Conservation (phyloP, 1,140 invertebrate genomes). For the Asobara japonica region DNA sequence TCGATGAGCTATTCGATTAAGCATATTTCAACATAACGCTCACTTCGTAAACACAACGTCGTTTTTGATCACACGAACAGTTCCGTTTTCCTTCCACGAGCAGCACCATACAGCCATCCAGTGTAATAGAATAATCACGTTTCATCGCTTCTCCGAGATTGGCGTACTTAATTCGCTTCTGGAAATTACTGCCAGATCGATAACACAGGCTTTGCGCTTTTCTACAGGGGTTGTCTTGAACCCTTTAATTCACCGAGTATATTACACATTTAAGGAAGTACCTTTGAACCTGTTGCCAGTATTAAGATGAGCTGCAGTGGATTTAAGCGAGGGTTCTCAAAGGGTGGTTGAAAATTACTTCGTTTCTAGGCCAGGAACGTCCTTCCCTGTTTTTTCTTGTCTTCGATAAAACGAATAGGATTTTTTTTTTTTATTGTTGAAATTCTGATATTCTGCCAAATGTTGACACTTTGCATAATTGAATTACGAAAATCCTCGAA, state of each 20-base stretch:
- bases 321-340: too few relatives aligned
- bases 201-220: slow-evolving; percentile 22
- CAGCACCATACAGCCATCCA: slow-evolving; percentile 19
- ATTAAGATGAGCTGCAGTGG: too few relatives aligned
- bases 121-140: slow-evolving; percentile 32
- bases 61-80: background rate
- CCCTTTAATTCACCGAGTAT: background rate
- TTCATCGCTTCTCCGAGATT: slow-evolving; percentile 29
- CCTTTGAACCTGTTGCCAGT: background rate
- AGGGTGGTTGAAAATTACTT: too few relatives aligned
- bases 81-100: background rate
- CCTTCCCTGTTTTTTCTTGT: too few relatives aligned
- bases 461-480: too few relatives aligned
- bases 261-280: background rate
- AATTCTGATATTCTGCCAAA: too few relatives aligned
- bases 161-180: slow-evolving; percentile 30
- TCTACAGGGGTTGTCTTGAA: background rate
- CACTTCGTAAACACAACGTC: background rate
- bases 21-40: too few relatives aligned
- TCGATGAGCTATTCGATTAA: too few relatives aligned
- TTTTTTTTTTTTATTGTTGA: too few relatives aligned
- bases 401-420: too few relatives aligned
- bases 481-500: too few relatives aligned
- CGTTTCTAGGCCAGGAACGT: too few relatives aligned
- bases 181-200: slow-evolving; percentile 28